Base-by-base conservation (phyloP, 2,797 vertebrate species). In the Poeciliopsis paucimaculata region DNA sequence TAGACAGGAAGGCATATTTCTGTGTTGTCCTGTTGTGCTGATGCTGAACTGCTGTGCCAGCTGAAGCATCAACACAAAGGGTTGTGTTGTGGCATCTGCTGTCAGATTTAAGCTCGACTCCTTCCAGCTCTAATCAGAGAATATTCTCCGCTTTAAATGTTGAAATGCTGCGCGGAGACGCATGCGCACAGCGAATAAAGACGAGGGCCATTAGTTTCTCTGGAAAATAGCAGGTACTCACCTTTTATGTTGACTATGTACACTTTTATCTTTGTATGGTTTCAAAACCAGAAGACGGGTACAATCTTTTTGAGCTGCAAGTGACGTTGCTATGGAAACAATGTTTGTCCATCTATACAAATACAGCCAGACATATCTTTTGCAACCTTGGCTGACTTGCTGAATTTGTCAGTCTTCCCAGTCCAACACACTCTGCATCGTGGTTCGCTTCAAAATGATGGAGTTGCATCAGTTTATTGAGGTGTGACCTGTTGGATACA, bases 261-360 rank as follows among this genome's bases (percentile, higher is more conserved):
- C 12, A 6, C 73, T 72, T 60, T 77, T 39, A 43, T 31, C 55
- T 13, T 46, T 15, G 5, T 23, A 43, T 62, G 60, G 20, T 60
- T 64, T 72, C 62, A 72, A 77, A 73, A 82, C 70, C 82, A 41
- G 79, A 12, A 62, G 20, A 57, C 77, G 75, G 82, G 78, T 75
- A 73, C 26, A 78, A 20, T 47, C 57, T 80, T 73, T 82, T 77
- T 51, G 79, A 82, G 46, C 72, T 88, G 78, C 78, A 84, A 90
- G 82, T 68, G 39, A 71, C 46, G 91, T 93, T 91, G 89, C 91
- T 84, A 91, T 92, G 90, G 93, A 87, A 92, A 94, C 92, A 80
- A 83, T 86, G 68, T 94, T 89, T 86, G 85, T 92, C 89, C 66
- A 3, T 66, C 84, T 88, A 87, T 83, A 86, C 75, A 90, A 92